phyloP scores from a whole-genome alignment of 2,888 invertebrate species.

The Merodon equestris region DNA sequence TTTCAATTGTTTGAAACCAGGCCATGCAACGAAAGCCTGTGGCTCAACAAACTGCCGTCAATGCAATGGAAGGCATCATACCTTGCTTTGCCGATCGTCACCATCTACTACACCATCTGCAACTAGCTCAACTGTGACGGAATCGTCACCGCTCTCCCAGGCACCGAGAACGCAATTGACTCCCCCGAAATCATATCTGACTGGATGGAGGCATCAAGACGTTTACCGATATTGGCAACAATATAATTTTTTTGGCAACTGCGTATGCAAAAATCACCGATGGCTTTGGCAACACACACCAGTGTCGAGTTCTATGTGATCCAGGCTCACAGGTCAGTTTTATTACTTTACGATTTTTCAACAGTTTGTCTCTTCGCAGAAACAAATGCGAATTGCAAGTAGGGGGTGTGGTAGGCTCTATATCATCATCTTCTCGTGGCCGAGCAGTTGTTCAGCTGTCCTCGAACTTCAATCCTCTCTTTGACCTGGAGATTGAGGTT shows the following conservation, averaged over 20 bases:
- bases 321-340: too few species aligned
- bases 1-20: too few species aligned
- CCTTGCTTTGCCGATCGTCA: slow-evolving; percentile 18
- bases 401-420: slow-evolving; percentile 26
- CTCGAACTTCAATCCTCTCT: not conserved
- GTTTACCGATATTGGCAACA: slow-evolving; percentile 27
- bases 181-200: slow-evolving; percentile 28
- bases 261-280: slow-evolving; percentile 38
- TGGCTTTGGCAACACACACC: too few species aligned
- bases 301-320: too few species aligned
- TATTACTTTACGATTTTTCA: too few species aligned
- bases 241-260: slow-evolving; percentile 31
- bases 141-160: not conserved
- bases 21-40: too few species aligned
- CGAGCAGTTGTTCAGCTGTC: slow-evolving; percentile 18
- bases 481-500: slow-evolving; percentile 15
- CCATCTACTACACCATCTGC: not conserved
- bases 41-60: too few species aligned
- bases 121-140: slow-evolving; percentile 6
- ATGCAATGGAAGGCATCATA: slow-evolving; percentile 35
- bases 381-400: slow-evolving; percentile 28
- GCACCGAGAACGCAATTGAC: not conserved
- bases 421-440: slow-evolving; percentile 25
- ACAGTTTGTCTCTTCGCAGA: slow-evolving; percentile 45
- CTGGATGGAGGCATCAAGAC: slow-evolving; percentile 21